Evolutionary conservation across 2,888 invertebrate species (phyloP).

Genomic region (Drosophila subquinaria): DNA sequence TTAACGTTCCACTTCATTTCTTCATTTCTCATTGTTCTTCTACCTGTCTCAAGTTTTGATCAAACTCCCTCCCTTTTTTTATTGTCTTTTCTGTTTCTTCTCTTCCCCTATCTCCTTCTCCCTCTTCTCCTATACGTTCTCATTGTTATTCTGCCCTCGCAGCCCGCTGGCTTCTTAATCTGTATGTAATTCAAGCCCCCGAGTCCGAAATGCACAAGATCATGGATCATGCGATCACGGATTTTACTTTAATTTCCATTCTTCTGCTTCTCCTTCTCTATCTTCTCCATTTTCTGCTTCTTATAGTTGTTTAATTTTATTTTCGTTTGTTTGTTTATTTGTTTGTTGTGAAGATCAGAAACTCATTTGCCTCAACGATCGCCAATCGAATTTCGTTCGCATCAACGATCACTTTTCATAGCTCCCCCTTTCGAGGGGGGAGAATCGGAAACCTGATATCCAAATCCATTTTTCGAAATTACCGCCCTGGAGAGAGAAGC

Average conservation of each 20-base stretch:
- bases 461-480: constrained; percentile 23
- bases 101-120: neutral
- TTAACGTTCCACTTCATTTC: constrained; percentile 64
- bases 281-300: neutral
- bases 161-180: constrained; percentile 42
- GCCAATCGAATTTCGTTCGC: constrained; percentile 25
- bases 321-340: constrained; percentile 40
- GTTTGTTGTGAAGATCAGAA: constrained; percentile 34
- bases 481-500: constrained; percentile 13
- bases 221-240: constrained; percentile 50
- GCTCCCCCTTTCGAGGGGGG: neutral
- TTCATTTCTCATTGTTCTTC: constrained; percentile 60
- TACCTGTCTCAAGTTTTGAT: constrained; percentile 16
- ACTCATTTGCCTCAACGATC: constrained; percentile 46
- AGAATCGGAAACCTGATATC: constrained; percentile 38
- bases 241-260: constrained; percentile 37
- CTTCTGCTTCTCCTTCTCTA: neutral
- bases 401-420: constrained; percentile 19
- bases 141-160: constrained; percentile 47
- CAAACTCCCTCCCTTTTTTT: neutral
- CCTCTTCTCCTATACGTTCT: neutral
- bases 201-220: constrained; percentile 25
- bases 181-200: constrained; percentile 60
- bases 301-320: constrained; percentile 22
- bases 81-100: neutral